Evolutionary conservation across 2,888 invertebrate genomes (phyloP), one percentile per base, ranked within the genome.

Genomic region (Luperina testacea): DNA sequence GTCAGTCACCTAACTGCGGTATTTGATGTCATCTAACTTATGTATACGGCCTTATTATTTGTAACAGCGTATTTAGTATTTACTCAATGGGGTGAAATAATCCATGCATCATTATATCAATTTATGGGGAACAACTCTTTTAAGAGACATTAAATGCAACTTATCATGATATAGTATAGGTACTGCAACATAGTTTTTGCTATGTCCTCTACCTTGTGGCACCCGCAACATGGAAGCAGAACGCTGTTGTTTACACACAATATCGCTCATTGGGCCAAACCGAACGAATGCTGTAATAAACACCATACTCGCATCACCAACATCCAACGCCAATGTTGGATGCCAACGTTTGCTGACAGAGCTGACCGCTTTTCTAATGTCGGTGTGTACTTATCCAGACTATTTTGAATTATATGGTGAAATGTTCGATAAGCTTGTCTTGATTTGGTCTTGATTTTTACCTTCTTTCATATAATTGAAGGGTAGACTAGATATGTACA

Each of bases 241-340:
- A 87, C 90, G 87, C 88, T 90, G 88, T 89, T 96, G 95, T 96
- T 95, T 95, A 96, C 95, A 94, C 91, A 95, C 95, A 96, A 95
- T 94, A 95, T 93, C 93, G 94, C 92, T 94, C 94, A 94, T 94
- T 95, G 94, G 94, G 92, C 92, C 92, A 93, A 93, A 92, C 93
- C 92, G 89, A 92, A 90, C 93, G 89, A 92, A 92, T 91, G 91
- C 89, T 90, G 91, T 92, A 93, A 92, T 93, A 93, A 94, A 93
- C 93, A 93, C 88, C 87, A 83, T 71, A 69, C 77, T 74, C 69
- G 80, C 79, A 80, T 72, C 68, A 51, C 71, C 83, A 81, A 77
- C 80, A 61, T 68, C 83, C 88, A 84, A 77, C 6, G 27, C 84
- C 85, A 90, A 88, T 78, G 84, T 90, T 82, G 86, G 48, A 87